Base-by-base conservation (phyloP, 2,888 invertebrate genomes). In the Crocallis elinguaria region DNA sequence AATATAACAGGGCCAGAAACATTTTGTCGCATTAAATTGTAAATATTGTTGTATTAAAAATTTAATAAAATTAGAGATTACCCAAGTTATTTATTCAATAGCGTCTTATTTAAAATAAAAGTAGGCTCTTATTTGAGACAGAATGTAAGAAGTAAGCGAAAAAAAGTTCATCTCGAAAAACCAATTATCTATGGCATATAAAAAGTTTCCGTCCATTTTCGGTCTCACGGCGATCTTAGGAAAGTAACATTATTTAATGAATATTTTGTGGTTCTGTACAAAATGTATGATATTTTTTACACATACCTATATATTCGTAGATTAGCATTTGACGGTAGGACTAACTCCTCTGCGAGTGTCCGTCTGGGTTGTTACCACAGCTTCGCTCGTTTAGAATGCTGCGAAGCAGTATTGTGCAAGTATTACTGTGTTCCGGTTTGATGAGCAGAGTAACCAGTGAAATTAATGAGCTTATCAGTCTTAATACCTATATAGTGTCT, bases 161-260 rank as follows among this genome's bases (percentile, higher is more conserved):
- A 58, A 45, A 52, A 49, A 42, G 41, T 51, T 53, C 41, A 57
- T 59, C 58, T 58, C 61, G 49, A 49, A 57, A 62, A 65, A 64
- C 59, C 60, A 67, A 67, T 67, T 65, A 67, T 63, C 53, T 61
- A 65, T 55, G 61, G 63, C 49, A 62, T 49, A 63, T 62, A 60
- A 61, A 60, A 57, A 49, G 37, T 19, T 23, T 50, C 23, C 35
- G 46, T 55, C 48, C 29, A 44, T 45, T 46, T 50, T 49, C 33
- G 46, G 33, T 64, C 64, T 61, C 64, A 64, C 61, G 64, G 56
- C 49, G 16, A 17, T 33, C 25, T 46, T 44, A 32, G 21, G 29
- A 38, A 50, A 35, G 48, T 33, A 42, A 39, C 33, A 21, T 14
- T 27, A 9, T 41, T 41, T 27, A 33, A 30, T 17, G 36, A n/a